A percentile compares a stretch with the other conserved stretches of the same genome.
Evolutionary conservation across 2,113 vertebrate genomes (phyloP).

Genomic region (Mesembrinibis cayennensis): DNA sequence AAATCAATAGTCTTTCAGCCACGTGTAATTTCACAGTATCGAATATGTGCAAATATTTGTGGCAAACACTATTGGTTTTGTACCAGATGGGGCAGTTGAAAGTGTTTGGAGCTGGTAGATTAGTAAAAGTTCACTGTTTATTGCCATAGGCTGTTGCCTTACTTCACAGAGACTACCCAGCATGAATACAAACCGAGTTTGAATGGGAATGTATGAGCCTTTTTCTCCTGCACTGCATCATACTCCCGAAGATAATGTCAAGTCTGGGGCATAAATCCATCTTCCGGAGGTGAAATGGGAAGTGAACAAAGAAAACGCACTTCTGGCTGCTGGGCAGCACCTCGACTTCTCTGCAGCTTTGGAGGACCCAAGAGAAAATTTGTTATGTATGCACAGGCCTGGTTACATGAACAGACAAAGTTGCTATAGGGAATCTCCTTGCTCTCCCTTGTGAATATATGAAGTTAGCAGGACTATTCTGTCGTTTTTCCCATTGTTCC

Average conservation of each 20-base stretch:
- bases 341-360: neutral
- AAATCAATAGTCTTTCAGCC: slow-evolving; percentile 21
- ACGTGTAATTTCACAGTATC: neutral
- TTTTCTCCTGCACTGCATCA: neutral
- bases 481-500: neutral
- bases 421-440: neutral
- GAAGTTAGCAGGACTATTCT: neutral
- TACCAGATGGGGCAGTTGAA: neutral
- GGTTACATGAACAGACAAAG: neutral
- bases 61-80: neutral
- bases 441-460: neutral
- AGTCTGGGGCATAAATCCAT: neutral
- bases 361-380: neutral
- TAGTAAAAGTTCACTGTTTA: neutral
- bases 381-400: neutral
- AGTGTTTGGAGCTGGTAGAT: neutral
- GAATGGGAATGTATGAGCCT: neutral
- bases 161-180: neutral
- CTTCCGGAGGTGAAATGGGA: neutral
- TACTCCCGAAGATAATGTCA: neutral
- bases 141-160: neutral
- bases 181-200: neutral
- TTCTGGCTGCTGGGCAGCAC: neutral
- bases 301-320: neutral
- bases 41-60: slow-evolving; percentile 41